phyloP scores from a whole-genome alignment of 2,888 invertebrate species.

The Campoletis raptor region DNA sequence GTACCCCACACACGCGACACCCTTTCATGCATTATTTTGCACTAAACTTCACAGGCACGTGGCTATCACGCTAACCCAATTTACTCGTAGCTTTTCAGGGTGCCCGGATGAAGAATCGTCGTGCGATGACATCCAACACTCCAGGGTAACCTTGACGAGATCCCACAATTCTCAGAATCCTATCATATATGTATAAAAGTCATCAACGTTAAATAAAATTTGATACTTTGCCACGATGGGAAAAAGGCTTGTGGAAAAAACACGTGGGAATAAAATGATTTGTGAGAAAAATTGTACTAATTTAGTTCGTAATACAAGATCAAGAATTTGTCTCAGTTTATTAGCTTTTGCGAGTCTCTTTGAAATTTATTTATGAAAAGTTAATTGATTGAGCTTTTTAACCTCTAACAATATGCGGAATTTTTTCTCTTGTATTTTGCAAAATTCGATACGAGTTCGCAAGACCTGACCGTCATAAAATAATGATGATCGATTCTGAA shows the following conservation, averaged over 20 bases:
- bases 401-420: neutral
- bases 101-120: conserved; percentile 28
- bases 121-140: conserved; percentile 38
- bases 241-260: neutral
- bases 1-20: neutral
- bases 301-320: conserved; percentile 4
- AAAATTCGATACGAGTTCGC: neutral
- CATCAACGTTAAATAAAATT: conserved; percentile 28
- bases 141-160: conserved; percentile 6
- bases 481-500: neutral
- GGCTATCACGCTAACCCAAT: conserved; percentile 61
- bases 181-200: neutral
- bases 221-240: neutral
- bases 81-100: conserved; percentile 43
- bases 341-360: neutral
- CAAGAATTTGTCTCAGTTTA: neutral
- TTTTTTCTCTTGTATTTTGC: neutral
- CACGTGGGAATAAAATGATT: conserved; percentile 12
- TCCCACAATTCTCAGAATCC: neutral
- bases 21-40: conserved; percentile 15
- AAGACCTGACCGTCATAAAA: neutral
- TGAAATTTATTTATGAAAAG: neutral
- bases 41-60: conserved; percentile 38
- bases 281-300: neutral
- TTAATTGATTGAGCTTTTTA: neutral